These are phyloP conservation scores for Dolichopus griseipennis DNA, from an alignment of 2,888 invertebrate genomes.

Conservation along the genomic window DNA sequence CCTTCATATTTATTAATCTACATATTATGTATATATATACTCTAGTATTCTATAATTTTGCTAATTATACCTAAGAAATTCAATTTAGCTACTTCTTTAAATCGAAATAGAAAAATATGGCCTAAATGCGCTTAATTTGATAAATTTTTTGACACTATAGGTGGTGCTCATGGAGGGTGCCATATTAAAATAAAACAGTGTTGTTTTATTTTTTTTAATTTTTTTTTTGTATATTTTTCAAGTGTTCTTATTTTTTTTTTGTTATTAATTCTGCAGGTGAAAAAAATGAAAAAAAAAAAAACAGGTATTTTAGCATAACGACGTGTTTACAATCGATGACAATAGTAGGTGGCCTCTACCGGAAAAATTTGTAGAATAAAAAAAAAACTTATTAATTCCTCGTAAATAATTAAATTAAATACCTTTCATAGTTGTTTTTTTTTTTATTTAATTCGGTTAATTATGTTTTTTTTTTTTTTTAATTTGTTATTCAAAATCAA, in stretches of 20 bases:
- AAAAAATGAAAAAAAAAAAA: background rate
- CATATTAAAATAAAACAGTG: background rate
- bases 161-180: constrained; percentile 5
- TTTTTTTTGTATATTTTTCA: too few relatives aligned
- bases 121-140: background rate
- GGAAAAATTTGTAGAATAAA: background rate
- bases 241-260: background rate
- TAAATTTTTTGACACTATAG: constrained; percentile 1
- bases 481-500: too few relatives aligned
- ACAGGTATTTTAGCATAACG: background rate
- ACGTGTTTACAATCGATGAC: constrained; percentile 6
- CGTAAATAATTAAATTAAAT: background rate
- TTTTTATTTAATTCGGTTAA: background rate
- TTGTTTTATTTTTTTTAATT: too few relatives aligned
- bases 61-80: too few relatives aligned
- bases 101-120: background rate
- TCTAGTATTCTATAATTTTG: too few relatives aligned
- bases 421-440: background rate
- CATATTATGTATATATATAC: too few relatives aligned
- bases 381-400: background rate
- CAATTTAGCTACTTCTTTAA: too few relatives aligned
- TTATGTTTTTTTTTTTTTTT: too few relatives aligned
- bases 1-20: too few relatives aligned
- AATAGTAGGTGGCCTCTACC: background rate
- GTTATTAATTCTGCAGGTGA: background rate